Conservation (phyloP, 2,113 vertebrate species). For the Elephas maximus region DNA sequence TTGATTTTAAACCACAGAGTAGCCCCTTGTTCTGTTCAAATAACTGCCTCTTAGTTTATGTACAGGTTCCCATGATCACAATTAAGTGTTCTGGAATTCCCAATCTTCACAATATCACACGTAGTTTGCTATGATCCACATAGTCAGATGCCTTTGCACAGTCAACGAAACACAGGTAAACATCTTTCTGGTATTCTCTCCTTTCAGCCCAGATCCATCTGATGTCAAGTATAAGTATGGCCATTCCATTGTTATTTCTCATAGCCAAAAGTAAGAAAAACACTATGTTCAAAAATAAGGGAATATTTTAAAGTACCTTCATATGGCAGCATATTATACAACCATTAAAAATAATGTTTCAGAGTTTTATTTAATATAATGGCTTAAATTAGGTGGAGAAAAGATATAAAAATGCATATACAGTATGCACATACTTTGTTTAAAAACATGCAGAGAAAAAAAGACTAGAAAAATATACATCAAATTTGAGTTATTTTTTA, state of each 20-base stretch:
- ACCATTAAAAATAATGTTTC: slow-evolving; percentile 39
- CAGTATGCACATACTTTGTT: background rate
- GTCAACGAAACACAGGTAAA: no score
- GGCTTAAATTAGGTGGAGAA: background rate
- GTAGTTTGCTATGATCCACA: no score
- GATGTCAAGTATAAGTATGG: background rate
- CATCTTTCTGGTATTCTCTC: no score
- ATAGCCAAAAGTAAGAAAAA: slow-evolving; percentile 37
- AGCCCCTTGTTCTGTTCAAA: no score
- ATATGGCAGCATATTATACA: background rate
- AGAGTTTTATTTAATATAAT: background rate
- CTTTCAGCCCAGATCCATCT: no score
- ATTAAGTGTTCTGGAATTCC: no score
- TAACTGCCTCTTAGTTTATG: no score
- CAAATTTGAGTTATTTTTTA: slow-evolving; percentile 12
- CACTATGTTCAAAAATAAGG: background rate
- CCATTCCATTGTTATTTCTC: slow-evolving; percentile 3
- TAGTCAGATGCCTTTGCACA: no score
- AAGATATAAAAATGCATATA: background rate
- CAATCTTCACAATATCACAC: no score
- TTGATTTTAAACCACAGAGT: no score
- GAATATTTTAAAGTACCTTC: background rate
- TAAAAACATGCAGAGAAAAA: slow-evolving; percentile 10
- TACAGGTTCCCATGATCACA: no score
- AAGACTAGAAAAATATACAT: background rate